Percentiles rank a stretch among this genome's conserved stretches.
Evolutionary conservation across 2,888 invertebrate genomes (phyloP).

Genomic region (Cephonodes hylas): DNA sequence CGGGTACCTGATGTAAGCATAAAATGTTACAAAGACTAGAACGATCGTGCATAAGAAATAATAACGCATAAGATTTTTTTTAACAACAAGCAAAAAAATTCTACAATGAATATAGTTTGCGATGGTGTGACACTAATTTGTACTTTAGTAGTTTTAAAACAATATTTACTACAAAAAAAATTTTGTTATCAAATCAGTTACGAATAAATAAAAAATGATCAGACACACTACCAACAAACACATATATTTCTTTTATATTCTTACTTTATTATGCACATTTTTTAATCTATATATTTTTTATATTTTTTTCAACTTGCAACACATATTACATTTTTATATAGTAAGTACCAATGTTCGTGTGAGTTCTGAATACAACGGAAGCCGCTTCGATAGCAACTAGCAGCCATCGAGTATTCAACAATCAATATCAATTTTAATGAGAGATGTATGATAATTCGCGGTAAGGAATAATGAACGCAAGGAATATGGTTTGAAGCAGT

Average conservation of each 20-base stretch:
- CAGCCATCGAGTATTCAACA: not conserved
- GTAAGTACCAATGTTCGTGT: constrained; percentile 54
- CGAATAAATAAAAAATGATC: constrained; percentile 28
- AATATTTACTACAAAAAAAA: not conserved
- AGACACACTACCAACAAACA: constrained; percentile 33
- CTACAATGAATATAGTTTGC: not conserved
- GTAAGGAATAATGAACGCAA: not conserved
- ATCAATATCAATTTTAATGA: not conserved
- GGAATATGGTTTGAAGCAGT: not conserved
- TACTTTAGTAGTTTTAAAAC: constrained; percentile 1
- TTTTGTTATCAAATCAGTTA: constrained; percentile 31
- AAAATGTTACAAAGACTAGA: constrained; percentile 21
- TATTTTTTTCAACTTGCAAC: constrained; percentile 35
- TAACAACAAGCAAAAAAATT: not conserved
- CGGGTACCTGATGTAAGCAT: not conserved
- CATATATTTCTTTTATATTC: constrained; percentile 32
- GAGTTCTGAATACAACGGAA: constrained; percentile 16
- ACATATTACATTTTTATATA: constrained; percentile 39
- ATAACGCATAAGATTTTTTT: not conserved
- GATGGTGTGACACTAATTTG: constrained; percentile 8
- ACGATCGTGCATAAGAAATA: constrained; percentile 14
- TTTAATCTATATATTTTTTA: constrained; percentile 40
- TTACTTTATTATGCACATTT: constrained; percentile 58
- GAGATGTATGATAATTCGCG: not conserved
- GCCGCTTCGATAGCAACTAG: not conserved